Conservation (phyloP, 2,888 invertebrate species). For the Gari tellinella region DNA sequence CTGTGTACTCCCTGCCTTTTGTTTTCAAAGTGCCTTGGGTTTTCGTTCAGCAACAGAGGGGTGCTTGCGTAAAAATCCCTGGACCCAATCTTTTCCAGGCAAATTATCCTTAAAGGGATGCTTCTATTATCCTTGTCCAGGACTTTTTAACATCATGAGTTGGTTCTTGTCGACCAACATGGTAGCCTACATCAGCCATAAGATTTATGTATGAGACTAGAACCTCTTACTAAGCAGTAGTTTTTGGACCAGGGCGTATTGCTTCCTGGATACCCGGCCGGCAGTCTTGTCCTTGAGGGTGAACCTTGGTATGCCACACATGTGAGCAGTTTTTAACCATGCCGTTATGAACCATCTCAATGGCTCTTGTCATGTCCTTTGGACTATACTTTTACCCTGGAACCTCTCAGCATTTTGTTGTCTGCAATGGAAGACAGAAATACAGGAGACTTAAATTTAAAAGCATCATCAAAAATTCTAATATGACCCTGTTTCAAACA, state of each 20-base stretch:
- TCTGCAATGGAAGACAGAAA: no score
- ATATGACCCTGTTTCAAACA: no score
- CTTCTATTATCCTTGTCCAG: conserved; percentile 9
- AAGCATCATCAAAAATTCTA: no score
- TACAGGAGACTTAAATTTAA: no score
- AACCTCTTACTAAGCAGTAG: conserved; percentile 10
- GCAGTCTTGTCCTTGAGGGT: conserved; percentile 31
- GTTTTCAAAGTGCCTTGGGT: conserved; percentile 17
- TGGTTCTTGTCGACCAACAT: conserved; percentile 5
- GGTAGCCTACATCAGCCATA: conserved; percentile 26
- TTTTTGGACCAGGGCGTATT: conserved; percentile 5
- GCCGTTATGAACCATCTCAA: no score
- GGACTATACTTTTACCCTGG: no score
- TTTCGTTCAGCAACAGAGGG: background rate
- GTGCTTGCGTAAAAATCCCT: background rate
- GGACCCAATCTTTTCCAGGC: conserved; percentile 19
- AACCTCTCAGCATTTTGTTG: no score
- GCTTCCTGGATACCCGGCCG: conserved; percentile 6
- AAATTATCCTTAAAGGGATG: conserved; percentile 30
- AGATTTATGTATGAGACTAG: conserved; percentile 18
- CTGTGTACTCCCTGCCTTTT: background rate
- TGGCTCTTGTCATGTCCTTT: no score
- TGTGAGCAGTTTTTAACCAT: no score
- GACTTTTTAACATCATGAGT: conserved; percentile 14
- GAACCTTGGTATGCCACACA: background rate